Evolutionary conservation across 2,797 vertebrate species (phyloP).

Genomic region (Rhinatrema bivittatum): DNA sequence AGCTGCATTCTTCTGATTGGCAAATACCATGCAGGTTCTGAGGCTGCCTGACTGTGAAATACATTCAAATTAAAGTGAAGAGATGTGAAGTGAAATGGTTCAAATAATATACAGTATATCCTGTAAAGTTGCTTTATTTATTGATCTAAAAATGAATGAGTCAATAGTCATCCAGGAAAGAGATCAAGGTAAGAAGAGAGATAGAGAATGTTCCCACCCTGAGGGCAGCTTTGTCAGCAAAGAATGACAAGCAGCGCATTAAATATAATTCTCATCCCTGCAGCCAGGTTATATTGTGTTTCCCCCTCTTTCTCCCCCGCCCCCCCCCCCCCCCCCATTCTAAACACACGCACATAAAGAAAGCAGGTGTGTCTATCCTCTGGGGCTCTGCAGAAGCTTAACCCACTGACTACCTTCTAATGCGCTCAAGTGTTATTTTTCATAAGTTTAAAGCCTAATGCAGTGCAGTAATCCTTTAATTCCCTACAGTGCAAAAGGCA

Average conservation of each 20-base stretch:
- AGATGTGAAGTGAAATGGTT: too few relatives aligned
- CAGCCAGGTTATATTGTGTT: neutral
- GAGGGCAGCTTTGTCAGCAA: neutral
- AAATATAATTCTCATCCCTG: neutral
- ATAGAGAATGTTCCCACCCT: neutral
- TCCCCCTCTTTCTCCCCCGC: too few relatives aligned
- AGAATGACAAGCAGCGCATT: neutral
- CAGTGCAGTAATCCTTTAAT: conserved; percentile 34
- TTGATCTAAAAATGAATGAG: too few relatives aligned
- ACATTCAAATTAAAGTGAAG: too few relatives aligned
- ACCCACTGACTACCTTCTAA: neutral
- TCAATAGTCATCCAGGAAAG: neutral
- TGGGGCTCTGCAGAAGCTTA: conserved; percentile 2
- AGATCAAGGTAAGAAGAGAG: neutral
- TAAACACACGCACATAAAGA: too few relatives aligned
- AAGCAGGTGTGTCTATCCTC: conserved; percentile 4
- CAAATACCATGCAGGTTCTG: too few relatives aligned
- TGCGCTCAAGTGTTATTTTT: conserved; percentile 10
- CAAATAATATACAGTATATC: too few relatives aligned
- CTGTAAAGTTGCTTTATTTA: too few relatives aligned
- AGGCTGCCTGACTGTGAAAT: too few relatives aligned
- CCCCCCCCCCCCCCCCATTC: too few relatives aligned
- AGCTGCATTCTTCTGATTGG: too few relatives aligned
- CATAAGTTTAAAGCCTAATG: conserved; percentile 19
- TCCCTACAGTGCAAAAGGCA: conserved; percentile 20